Percentiles rank a stretch among this genome's conserved stretches.
Conservation (phyloP, 2,113 vertebrate genomes). For the Anoura caudifer region DNA sequence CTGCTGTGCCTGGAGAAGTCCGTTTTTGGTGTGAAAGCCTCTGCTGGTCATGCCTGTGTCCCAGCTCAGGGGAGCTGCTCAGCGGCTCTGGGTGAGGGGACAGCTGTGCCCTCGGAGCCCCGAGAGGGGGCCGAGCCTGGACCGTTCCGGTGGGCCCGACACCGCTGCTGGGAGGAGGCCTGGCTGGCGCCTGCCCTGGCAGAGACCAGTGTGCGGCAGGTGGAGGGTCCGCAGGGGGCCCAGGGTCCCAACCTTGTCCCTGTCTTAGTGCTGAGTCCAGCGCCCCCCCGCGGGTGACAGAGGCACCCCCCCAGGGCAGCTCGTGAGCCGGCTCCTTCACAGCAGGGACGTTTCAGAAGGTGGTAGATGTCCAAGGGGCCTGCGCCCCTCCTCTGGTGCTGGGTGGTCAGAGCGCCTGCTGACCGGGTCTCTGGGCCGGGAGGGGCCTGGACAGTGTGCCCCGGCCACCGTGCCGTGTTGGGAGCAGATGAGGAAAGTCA, state of each 20-base stretch:
- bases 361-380: neutral
- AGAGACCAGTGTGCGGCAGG: accelerated
- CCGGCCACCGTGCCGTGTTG: neutral
- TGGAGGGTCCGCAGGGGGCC: too few relatives aligned
- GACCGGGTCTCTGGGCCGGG: accelerated
- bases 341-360: neutral
- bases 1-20: accelerated
- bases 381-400: neutral
- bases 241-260: neutral
- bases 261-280: neutral
- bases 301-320: accelerated
- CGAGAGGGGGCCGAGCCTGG: neutral
- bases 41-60: accelerated
- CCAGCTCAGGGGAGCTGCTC: neutral
- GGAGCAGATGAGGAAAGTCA: neutral
- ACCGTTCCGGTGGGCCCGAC: neutral
- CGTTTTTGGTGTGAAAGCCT: accelerated
- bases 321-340: neutral
- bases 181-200: accelerated
- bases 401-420: too few relatives aligned
- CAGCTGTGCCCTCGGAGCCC: neutral
- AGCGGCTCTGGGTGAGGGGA: neutral
- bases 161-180: neutral
- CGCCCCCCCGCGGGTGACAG: neutral
- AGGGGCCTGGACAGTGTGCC: neutral